Base-by-base conservation (phyloP, 2,888 invertebrate species). In the Ptychoptera albimana region DNA sequence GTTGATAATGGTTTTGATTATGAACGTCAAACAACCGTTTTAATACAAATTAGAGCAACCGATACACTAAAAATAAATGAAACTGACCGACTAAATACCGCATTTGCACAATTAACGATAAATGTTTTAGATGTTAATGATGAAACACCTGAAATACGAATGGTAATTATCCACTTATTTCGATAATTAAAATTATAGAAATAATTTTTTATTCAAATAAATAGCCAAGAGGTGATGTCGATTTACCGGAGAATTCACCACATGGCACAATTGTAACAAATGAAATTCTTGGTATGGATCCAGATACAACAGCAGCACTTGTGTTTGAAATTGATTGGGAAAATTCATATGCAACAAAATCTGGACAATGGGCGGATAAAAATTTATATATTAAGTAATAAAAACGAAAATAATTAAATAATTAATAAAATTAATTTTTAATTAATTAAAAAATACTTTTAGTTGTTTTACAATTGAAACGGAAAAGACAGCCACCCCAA, bases 101-200 rank as follows among this genome's bases (percentile, higher is more conserved):
- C 67, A 0, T 72, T 69, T 9, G 63, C 72, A 1, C 72, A 75
- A 50, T 55, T 80, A 9, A 69, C 68, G 16, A 74, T 85, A 32
- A 66, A 69, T 43, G 67, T 85, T 0, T 53, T 63, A 7, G 84
- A 85, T 60, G 72, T 82, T 37, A 84, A 85, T 60, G 82, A 85
- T 57, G 79, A 79, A 45, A 71, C 75, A 0, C 85, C 85, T 0
- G 69, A 67, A 36, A 69, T 84, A 11, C 60, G 66, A 46, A 59
- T 77, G 68, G 79, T 78, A 62, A n/a, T n/a, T n/a, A n/a, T n/a
- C n/a, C n/a, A n/a, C n/a, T n/a, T n/a, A n/a, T n/a, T n/a, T n/a
- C n/a, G n/a, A n/a, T n/a, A n/a, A n/a, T n/a, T n/a, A n/a, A n/a
- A n/a, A n/a, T n/a, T n/a, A n/a, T n/a, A n/a, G n/a, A n/a, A 66